Conservation (phyloP, 2,797 vertebrate species). For the Melanotaenia maccullochi region DNA sequence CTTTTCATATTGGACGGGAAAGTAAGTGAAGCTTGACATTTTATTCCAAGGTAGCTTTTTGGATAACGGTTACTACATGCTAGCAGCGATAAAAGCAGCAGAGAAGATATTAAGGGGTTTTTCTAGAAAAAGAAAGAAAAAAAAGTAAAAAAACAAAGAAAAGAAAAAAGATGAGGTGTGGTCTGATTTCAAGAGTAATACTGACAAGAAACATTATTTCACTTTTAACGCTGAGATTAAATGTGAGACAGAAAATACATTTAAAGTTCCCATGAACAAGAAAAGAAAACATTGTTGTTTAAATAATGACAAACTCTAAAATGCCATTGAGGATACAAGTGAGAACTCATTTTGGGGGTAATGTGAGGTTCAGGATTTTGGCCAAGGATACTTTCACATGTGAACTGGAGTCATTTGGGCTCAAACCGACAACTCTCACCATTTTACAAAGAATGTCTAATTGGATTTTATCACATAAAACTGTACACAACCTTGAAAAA, state of each 20-base stretch:
- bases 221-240: conserved; percentile 1
- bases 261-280: neutral
- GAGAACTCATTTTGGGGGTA: no score
- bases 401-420: no score
- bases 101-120: conserved; percentile 9
- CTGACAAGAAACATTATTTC: conserved; percentile 8
- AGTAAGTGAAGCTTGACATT: conserved; percentile 42
- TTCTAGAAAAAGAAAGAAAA: conserved; percentile 9
- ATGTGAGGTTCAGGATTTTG: no score
- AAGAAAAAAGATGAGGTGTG: neutral
- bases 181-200: conserved; percentile 9
- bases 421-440: no score
- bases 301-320: neutral
- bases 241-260: conserved; percentile 1
- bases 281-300: neutral
- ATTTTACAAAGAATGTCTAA: no score
- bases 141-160: neutral
- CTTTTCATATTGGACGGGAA: conserved; percentile 33
- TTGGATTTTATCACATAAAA: neutral
- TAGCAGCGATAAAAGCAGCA: conserved; percentile 15
- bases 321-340: neutral
- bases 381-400: no score
- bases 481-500: neutral
- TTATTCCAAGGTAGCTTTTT: conserved; percentile 40
- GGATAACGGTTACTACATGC: conserved; percentile 27